phyloP scores from a whole-genome alignment of 2,113 vertebrate genomes.

The Chaetorhynchus papuensis region DNA sequence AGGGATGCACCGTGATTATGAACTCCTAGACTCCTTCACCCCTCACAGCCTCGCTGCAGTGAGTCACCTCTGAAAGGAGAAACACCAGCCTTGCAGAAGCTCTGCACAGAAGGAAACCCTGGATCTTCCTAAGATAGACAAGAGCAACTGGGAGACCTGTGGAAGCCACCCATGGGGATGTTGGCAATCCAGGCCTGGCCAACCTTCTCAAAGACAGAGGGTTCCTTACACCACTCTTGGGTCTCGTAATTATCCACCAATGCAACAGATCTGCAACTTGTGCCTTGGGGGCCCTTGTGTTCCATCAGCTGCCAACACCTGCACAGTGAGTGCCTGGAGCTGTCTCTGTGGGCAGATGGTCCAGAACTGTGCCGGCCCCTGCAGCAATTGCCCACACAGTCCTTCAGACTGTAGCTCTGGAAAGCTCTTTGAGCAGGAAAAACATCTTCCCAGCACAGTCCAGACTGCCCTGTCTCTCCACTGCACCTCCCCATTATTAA shows the following conservation, averaged over 20 bases:
- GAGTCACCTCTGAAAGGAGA: background rate
- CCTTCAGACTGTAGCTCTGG: background rate
- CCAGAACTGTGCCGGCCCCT: background rate
- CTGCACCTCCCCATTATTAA: background rate
- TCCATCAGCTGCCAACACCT: background rate
- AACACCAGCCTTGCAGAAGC: accelerated
- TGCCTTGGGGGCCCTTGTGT: background rate
- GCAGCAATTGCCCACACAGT: background rate
- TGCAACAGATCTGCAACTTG: background rate
- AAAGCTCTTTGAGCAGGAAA: background rate
- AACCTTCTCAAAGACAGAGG: background rate
- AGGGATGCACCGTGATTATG: accelerated
- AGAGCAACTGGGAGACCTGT: background rate
- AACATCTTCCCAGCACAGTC: background rate
- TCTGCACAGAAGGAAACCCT: background rate
- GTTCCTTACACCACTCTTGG: background rate
- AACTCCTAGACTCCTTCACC: background rate
- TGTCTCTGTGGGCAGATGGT: background rate
- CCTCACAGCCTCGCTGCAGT: background rate
- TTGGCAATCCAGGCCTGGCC: background rate
- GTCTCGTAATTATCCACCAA: too few species aligned
- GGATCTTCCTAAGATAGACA: background rate
- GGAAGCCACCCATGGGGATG: too few species aligned
- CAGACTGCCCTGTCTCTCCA: background rate
- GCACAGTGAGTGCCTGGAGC: background rate